These are phyloP conservation scores for Drosophila auraria DNA, from an alignment of 1,140 invertebrate species.

Conservation along the genomic window DNA sequence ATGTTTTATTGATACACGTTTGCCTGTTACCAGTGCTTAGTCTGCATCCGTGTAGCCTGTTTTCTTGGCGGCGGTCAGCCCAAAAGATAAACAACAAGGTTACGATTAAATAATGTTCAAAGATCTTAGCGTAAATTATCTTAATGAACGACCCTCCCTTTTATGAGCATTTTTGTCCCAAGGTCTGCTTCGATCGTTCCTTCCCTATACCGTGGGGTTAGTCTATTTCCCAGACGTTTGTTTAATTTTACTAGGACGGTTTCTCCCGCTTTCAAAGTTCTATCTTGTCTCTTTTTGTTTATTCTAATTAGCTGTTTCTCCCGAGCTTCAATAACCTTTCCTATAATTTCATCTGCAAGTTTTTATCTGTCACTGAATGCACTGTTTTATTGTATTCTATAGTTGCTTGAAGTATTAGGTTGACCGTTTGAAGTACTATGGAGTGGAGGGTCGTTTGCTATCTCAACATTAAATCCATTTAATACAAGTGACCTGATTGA, in stretches of 20 bases:
- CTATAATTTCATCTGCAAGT: slow-evolving; percentile 4
- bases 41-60: too few relatives aligned
- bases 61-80: too few relatives aligned
- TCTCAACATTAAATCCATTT: background rate
- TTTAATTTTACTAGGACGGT: slow-evolving; percentile 3
- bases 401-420: slow-evolving; percentile 14
- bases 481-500: background rate
- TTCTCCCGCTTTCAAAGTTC: slow-evolving; percentile 16
- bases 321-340: slow-evolving; percentile 3
- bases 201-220: slow-evolving; percentile 1
- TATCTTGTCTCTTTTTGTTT: slow-evolving; percentile 4
- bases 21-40: too few relatives aligned
- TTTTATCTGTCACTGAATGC: slow-evolving; percentile 15
- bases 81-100: background rate
- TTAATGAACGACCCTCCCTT: slow-evolving; percentile 8
- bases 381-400: slow-evolving; percentile 16
- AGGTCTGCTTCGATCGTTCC: slow-evolving; percentile 18
- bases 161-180: background rate
- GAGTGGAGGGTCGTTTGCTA: slow-evolving; percentile 8
- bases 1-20: too few relatives aligned
- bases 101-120: background rate
- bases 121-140: slow-evolving; percentile 3
- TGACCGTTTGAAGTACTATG: slow-evolving; percentile 14
- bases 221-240: slow-evolving; percentile 11
- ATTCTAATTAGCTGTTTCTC: slow-evolving; percentile 5